A percentile compares a stretch with the other conserved stretches of the same genome.
Evolutionary conservation across 1,140 invertebrate genomes (phyloP).

Genomic region (Leptinotarsa texana): DNA sequence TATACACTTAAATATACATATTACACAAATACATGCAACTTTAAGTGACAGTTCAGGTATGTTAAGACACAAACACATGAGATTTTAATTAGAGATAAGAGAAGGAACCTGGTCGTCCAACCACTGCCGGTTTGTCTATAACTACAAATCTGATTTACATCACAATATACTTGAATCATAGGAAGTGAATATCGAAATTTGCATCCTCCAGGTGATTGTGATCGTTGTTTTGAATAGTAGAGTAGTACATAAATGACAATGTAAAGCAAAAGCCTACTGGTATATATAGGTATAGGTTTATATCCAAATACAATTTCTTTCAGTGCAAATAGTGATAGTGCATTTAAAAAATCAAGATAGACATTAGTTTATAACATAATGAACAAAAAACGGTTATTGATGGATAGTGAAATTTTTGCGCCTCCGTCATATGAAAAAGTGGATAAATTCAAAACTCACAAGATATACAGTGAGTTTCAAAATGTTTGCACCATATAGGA

Average conservation of each 20-base stretch:
- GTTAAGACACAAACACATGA: constrained; percentile 40
- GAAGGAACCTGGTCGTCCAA: constrained; percentile 27
- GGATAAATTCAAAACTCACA: too few species aligned
- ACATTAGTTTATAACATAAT: too few species aligned
- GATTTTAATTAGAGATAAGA: constrained; percentile 44
- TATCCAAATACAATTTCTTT: too few species aligned
- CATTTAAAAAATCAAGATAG: too few species aligned
- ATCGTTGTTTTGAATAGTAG: neutral
- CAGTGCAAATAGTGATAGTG: too few species aligned
- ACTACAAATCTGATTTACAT: constrained; percentile 17
- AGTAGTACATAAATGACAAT: neutral
- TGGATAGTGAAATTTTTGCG: too few species aligned
- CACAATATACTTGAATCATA: constrained; percentile 11
- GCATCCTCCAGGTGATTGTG: neutral
- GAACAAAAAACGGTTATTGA: too few species aligned
- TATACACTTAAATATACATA: constrained; percentile 43
- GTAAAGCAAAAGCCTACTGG: too few species aligned
- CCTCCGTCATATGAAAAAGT: too few species aligned
- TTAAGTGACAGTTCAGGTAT: constrained; percentile 43
- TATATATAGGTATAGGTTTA: too few species aligned
- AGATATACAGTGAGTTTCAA: too few species aligned
- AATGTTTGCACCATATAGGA: too few species aligned
- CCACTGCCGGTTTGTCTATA: constrained; percentile 22
- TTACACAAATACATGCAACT: constrained; percentile 43
- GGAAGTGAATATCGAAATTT: neutral